Evolutionary conservation across 2,888 invertebrate genomes (phyloP), one percentile per base, ranked within the genome.

Genomic region (Tinea semifulvella): DNA sequence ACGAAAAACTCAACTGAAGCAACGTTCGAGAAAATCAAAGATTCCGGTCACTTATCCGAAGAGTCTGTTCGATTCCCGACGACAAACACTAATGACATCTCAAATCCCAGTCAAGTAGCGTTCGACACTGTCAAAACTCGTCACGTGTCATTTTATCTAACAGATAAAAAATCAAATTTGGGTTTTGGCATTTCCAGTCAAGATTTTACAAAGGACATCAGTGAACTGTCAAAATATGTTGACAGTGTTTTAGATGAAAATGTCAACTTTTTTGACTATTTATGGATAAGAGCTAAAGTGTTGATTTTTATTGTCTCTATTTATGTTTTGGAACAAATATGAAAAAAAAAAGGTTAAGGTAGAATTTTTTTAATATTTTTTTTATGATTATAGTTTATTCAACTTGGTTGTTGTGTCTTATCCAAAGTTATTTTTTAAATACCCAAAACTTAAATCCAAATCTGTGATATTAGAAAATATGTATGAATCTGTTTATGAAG

Each of bases 311-410:
- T 80, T 42, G 69, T 73, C 1, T 77, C 77, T 6, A 70, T 80
- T 44, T 80, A 80, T 48, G 56, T 80, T 50, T 60, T 80, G 51
- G 79, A 80, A 57, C 79, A 79, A 77, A 57, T 80, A 68, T 80
- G 62, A 42, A n/a, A n/a, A n/a, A n/a, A n/a, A n/a, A n/a, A n/a
- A n/a, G n/a, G n/a, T n/a, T n/a, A n/a, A n/a, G n/a, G n/a, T n/a
- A n/a, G n/a, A n/a, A n/a, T n/a, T n/a, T n/a, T n/a, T n/a, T n/a
- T n/a, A n/a, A n/a, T n/a, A n/a, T n/a, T n/a, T n/a, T n/a, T n/a
- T n/a, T n/a, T n/a, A n/a, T n/a, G n/a, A n/a, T n/a, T n/a, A n/a
- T n/a, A n/a, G n/a, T n/a, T n/a, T n/a, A n/a, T n/a, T n/a, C n/a
- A n/a, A n/a, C n/a, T n/a, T n/a, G n/a, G n/a, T n/a, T n/a, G n/a